Evolutionary conservation across 2,888 invertebrate species (phyloP).

Genomic region (Agriotes lineatus): DNA sequence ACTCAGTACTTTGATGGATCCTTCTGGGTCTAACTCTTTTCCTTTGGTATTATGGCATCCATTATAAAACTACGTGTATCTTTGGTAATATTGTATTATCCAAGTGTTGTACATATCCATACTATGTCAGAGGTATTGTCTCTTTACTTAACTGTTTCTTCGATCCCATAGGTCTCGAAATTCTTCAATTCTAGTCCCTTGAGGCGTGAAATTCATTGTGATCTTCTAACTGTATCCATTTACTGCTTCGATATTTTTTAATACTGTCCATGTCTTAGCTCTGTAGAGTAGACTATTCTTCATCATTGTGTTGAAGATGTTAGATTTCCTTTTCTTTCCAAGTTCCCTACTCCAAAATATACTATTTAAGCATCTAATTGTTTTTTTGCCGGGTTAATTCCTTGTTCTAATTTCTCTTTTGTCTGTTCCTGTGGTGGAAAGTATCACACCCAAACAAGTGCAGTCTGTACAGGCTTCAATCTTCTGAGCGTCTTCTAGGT

Average conservation of each 20-base stretch:
- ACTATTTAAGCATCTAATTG: not conserved
- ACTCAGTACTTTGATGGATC: no score
- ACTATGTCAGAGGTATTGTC: no score
- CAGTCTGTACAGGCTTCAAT: not conserved
- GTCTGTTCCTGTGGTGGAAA: not conserved
- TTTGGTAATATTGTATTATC: no score
- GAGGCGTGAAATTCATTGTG: no score
- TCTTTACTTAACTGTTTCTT: no score
- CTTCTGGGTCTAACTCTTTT: no score
- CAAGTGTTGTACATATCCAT: no score
- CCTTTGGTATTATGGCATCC: no score
- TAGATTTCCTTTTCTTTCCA: not conserved
- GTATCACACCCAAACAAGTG: constrained; percentile 1
- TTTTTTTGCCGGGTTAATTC: not conserved
- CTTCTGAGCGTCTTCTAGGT: not conserved
- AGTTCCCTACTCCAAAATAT: not conserved
- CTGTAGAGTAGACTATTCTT: not conserved
- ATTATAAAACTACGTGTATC: no score
- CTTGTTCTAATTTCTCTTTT: constrained; percentile 8
- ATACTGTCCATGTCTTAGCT: not conserved
- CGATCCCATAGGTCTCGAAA: no score
- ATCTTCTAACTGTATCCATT: no score
- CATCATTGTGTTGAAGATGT: not conserved
- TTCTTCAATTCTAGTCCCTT: no score
- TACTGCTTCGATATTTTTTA: not conserved